Percentiles rank a stretch among this genome's conserved stretches.
Evolutionary conservation across 2,888 invertebrate genomes (phyloP).

Genomic region (Nasonia oneida): DNA sequence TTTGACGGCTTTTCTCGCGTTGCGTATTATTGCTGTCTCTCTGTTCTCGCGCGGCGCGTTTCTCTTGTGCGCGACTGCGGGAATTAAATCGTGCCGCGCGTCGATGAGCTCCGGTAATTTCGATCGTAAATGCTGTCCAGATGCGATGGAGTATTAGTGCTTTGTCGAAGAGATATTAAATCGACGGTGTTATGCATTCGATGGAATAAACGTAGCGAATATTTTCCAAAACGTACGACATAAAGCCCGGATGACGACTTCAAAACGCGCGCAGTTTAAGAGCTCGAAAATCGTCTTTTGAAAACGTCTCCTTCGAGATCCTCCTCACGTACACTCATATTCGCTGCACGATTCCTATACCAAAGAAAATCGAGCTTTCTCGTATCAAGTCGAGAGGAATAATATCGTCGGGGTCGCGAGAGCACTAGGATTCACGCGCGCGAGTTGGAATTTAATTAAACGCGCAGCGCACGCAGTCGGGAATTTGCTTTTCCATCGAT

Average conservation of each 20-base stretch:
- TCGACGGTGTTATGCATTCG: too few relatives aligned
- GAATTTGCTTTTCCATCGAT: conserved; percentile 23
- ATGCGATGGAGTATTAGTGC: too few relatives aligned
- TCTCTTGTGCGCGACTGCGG: background rate
- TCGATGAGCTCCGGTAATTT: too few relatives aligned
- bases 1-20: background rate
- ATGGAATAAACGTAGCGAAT: too few relatives aligned
- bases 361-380: background rate
- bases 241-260: background rate
- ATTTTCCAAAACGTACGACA: too few relatives aligned
- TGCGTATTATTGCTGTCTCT: background rate
- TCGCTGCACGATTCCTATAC: background rate
- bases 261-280: background rate
- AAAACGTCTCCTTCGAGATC: background rate
- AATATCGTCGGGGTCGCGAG: background rate
- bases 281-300: background rate
- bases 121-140: too few relatives aligned
- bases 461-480: background rate
- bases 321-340: conserved; percentile 7
- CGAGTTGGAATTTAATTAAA: conserved; percentile 18
- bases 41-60: too few relatives aligned
- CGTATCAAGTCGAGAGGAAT: conserved; percentile 4
- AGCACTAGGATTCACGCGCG: background rate
- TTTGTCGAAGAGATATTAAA: too few relatives aligned
- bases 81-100: too few relatives aligned